phyloP scores from a whole-genome alignment of 2,888 invertebrate genomes.

The Drosophila mettleri region DNA sequence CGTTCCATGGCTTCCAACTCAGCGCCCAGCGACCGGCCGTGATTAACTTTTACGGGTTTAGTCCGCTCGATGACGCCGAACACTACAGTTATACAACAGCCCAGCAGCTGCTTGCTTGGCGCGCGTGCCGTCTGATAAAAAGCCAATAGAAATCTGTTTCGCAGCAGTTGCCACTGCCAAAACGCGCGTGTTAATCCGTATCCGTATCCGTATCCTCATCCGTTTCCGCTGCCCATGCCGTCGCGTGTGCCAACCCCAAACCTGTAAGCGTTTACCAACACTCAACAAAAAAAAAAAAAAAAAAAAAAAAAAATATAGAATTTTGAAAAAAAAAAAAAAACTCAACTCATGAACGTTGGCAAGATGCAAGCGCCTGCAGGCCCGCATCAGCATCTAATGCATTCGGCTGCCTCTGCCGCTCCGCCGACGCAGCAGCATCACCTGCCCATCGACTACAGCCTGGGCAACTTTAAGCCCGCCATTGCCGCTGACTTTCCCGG shows the following conservation, averaged over 20 bases:
- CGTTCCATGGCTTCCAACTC: constrained; percentile 60
- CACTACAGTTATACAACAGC: constrained; percentile 66
- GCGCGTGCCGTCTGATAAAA: constrained; percentile 47
- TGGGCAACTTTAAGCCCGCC: constrained; percentile 83
- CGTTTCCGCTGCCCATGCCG: constrained; percentile 35
- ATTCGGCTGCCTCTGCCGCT: constrained; percentile 53
- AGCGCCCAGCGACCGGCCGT: constrained; percentile 78
- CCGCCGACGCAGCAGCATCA: constrained; percentile 74
- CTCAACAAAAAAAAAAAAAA: constrained; percentile 11
- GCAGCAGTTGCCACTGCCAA: constrained; percentile 43
- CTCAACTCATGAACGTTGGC: constrained; percentile 76
- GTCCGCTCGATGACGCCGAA: constrained; percentile 83
- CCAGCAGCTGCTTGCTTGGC: constrained; percentile 55
- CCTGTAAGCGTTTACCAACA: constrained; percentile 14
- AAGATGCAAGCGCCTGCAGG: constrained; percentile 71
- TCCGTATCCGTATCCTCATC: constrained; percentile 10
- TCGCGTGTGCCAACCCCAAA: constrained; percentile 37
- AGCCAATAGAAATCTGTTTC: constrained; percentile 52
- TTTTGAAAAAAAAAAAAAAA: not conserved
- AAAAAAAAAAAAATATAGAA: not conserved
- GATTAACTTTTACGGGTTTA: constrained; percentile 83
- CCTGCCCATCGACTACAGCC: constrained; percentile 83
- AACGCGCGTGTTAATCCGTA: constrained; percentile 51
- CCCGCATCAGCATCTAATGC: constrained; percentile 66
- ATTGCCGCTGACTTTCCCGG: constrained; percentile 82